Percentiles rank a stretch among this genome's conserved stretches.
Evolutionary conservation across 2,888 invertebrate species (phyloP).

Genomic region (Parapristionchus giblindavisi): DNA sequence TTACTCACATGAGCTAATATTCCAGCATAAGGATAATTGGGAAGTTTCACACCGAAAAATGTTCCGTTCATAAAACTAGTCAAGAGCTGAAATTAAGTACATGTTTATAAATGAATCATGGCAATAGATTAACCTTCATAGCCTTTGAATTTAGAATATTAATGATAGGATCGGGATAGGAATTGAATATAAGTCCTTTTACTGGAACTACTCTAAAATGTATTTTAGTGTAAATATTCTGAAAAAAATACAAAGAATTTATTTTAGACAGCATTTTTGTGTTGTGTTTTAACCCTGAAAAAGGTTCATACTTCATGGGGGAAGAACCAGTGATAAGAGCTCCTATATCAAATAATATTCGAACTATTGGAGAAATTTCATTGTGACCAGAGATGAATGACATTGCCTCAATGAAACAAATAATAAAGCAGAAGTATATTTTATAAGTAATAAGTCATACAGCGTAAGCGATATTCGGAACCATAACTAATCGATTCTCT

Average conservation of each 20-base stretch:
- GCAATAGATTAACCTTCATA: no score
- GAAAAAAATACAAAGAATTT: no score
- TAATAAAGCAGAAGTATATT: no score
- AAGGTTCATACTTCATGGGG: neutral
- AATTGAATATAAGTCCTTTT: no score
- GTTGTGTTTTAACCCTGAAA: no score
- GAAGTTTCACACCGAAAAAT: constrained; percentile 1
- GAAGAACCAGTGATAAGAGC: neutral
- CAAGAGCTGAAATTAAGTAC: no score
- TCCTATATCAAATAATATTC: neutral
- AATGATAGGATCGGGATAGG: no score
- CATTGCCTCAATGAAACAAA: constrained; percentile 13
- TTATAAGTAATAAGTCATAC: neutral
- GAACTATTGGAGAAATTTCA: neutral
- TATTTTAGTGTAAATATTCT: no score
- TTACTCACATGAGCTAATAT: neutral
- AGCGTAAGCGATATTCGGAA: constrained; percentile 21
- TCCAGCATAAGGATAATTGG: constrained; percentile 12
- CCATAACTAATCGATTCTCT: neutral
- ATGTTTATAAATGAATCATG: no score
- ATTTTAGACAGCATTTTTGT: no score
- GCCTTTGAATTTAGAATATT: no score
- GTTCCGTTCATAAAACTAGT: constrained; percentile 21
- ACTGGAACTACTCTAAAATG: no score
- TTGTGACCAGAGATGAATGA: constrained; percentile 6